phyloP scores from a whole-genome alignment of 2,888 invertebrate genomes.

The Tiliacea aurago region DNA sequence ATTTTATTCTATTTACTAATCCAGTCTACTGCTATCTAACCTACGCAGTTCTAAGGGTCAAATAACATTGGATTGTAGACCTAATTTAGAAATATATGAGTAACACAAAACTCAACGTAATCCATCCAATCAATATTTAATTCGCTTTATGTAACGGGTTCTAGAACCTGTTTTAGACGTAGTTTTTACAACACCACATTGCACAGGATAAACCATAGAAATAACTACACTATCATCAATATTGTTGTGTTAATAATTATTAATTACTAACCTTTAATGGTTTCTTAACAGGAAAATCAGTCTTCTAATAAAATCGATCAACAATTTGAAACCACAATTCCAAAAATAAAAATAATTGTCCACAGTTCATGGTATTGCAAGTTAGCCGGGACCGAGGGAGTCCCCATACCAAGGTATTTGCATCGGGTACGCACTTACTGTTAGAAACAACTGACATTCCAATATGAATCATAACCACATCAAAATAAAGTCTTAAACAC shows the following conservation, averaged over 20 bases:
- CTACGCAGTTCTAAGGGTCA: not conserved
- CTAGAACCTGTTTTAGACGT: not conserved
- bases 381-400: slow-evolving; percentile 45
- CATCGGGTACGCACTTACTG: slow-evolving; percentile 22
- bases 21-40: no score
- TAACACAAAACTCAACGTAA: not conserved
- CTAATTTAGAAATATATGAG: not conserved
- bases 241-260: not conserved
- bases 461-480: slow-evolving; percentile 21
- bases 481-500: slow-evolving; percentile 16
- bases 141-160: not conserved
- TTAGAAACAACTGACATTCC: slow-evolving; percentile 11
- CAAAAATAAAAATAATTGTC: slow-evolving; percentile 7
- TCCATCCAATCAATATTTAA: not conserved
- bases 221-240: not conserved
- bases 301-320: slow-evolving; percentile 22
- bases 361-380: slow-evolving; percentile 14
- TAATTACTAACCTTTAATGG: slow-evolving; percentile 7
- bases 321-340: slow-evolving; percentile 6
- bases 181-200: not conserved
- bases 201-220: not conserved
- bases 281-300: slow-evolving; percentile 42
- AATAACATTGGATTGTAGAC: not conserved
- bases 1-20: not conserved
- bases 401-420: slow-evolving; percentile 46